Evolutionary conservation across 2,113 vertebrate genomes (phyloP), one percentile per base, ranked within the genome.

Genomic region (Dasypus novemcinctus): DNA sequence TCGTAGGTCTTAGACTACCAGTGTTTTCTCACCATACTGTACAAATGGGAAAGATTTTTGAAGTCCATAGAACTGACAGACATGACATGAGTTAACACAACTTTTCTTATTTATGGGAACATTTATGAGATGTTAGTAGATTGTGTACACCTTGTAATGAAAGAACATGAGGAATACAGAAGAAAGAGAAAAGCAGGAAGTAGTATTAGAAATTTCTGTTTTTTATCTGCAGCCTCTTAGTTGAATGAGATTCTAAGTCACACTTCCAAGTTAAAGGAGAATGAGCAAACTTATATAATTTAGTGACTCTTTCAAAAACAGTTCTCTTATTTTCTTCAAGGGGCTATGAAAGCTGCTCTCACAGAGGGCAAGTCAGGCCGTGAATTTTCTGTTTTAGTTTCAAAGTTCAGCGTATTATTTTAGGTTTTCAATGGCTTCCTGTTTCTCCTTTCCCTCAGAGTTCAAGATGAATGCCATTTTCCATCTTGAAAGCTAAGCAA

Each of bases 331-430:
- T 94, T 94, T 79, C 76, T 92, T 87, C 85, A 79, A 81, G 78
- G 14, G 27, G 74, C 52, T 27, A 15, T 64, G 74, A 92, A 93
- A 80, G 80, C 61, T 84, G 54, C 43, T 92, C 82, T 88, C 79
- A 57, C 20, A 74, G 68, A 59, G 31, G 83, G 57, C 63, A 92
- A 86, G 41, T 38, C 66, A 87, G 49, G 84, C 27, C 72, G 38
- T 36, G 27, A 86, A 63, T 87, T 83, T 93, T 95, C 54, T 83
- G 74, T 66, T 72, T 86, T 90, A 87, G 90, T 91, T 93, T 95
- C 63, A 63, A 78, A 88, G 83, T 89, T 85, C 68, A 93, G 57
- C 14, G n/a, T 91, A 69, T 81, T 90, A 82, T 66, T 90, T 85
- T 86, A 52, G 90, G 87, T 79, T 93, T 54, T 68, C 43, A 31